Base-by-base conservation (phyloP, 35 echinoderm and acorn worm genomes). In the Ophiothrix spiculata region DNA sequence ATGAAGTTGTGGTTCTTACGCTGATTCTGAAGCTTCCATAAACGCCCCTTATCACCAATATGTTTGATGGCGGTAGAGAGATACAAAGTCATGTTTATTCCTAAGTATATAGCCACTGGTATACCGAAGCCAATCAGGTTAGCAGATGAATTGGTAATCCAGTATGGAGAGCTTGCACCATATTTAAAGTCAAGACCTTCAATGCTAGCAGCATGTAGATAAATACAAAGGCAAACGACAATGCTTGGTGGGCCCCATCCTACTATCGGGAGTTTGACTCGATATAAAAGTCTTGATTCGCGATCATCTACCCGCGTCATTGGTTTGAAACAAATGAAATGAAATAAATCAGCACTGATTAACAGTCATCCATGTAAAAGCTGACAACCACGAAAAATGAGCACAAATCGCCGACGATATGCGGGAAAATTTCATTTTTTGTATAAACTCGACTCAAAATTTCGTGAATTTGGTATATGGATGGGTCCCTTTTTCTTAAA, bases 321-420 rank as follows among this genome's bases (percentile, higher is more conserved):
- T 39, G 38, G 12, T 12, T 78, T 36, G 17, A 12, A 37, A 34
- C 1, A 4, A 39, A 78, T 34, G 17, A 39, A 34, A 34, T 78
- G 36, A 13, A 39, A 36, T 34, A 78, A 10, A 39, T 78, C 36
- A 25, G 2, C 33, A 4, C 3, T 16, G 12, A 78, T n/a, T 78
- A 8, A 15, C 3, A 25, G 76, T 33, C 17, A 34, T 36, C 16
- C 76, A 78, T 4, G 32, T 34, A 78, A 78, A 78, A 25, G 76
- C 32, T 34, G 76, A 28, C 33, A 78, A 39, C 76, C 76, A 78
- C 76, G 76, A 3, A 16, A 78, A 39, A 78, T 78, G 76, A 37
- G 17, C 31, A 1, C 32, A 13, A 11, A 25, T 21, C 21, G 45
- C 45, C 45, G 21, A 54, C 8, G 45, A 8, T 8, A 54, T 21